Evolutionary conservation across 2,113 vertebrate genomes (phyloP).

Genomic region (Scomber japonicus): DNA sequence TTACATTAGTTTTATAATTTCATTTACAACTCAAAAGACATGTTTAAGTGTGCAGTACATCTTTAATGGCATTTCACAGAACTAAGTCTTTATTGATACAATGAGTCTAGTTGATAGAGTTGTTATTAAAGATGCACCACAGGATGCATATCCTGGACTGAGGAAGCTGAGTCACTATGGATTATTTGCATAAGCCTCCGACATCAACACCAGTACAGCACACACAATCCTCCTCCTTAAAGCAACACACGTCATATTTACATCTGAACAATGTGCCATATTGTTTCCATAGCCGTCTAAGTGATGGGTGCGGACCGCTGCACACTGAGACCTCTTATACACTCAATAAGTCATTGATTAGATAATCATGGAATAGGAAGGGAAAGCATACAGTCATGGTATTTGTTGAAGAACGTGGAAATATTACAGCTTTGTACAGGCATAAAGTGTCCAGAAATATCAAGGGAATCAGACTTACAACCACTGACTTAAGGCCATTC

Average conservation of each 20-base stretch:
- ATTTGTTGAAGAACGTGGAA: no score
- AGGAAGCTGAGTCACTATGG: conserved; percentile 57
- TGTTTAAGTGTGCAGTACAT: no score
- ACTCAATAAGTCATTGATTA: not conserved
- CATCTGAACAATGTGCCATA: conserved; percentile 56
- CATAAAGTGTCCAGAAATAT: no score
- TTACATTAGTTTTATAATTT: no score
- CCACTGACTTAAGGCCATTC: no score
- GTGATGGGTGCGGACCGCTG: conserved; percentile 19
- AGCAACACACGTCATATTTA: conserved; percentile 60
- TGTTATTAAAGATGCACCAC: conserved; percentile 44
- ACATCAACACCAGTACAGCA: conserved; percentile 25
- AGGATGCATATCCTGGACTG: conserved; percentile 80
- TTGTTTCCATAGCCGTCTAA: conserved; percentile 20
- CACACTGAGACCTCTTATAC: not conserved
- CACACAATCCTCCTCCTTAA: conserved; percentile 53
- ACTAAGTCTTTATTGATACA: conserved; percentile 12
- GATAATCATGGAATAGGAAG: not conserved
- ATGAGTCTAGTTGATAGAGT: not conserved
- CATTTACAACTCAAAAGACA: no score
- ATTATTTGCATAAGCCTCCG: conserved; percentile 34
- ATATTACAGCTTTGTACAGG: no score
- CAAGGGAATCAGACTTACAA: no score
- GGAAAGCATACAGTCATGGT: no score
- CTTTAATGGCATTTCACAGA: not conserved